These are phyloP conservation scores for Carettochelys insculpta DNA, from an alignment of 2,113 vertebrate genomes.

Conservation along the genomic window DNA sequence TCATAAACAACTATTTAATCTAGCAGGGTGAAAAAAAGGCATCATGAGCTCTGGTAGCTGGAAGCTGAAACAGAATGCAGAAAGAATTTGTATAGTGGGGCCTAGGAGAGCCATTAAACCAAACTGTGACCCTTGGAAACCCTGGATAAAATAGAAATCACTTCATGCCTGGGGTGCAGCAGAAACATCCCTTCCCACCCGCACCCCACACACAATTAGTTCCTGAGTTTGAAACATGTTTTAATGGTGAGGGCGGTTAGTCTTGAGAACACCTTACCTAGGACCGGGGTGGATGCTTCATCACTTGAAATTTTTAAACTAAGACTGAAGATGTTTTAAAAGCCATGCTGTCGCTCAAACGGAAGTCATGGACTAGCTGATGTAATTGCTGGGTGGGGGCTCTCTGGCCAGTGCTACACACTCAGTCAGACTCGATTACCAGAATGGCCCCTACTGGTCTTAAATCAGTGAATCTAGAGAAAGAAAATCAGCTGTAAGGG, in stretches of 20 bases:
- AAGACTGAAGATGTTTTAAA: slow-evolving; percentile 49
- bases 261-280: slow-evolving; percentile 62
- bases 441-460: neutral
- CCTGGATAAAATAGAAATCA: too few species aligned
- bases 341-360: slow-evolving; percentile 28
- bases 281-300: slow-evolving; percentile 49
- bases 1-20: slow-evolving; percentile 59
- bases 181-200: too few species aligned
- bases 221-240: slow-evolving; percentile 31
- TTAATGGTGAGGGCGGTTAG: slow-evolving; percentile 55
- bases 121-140: too few species aligned
- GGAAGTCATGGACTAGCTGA: slow-evolving; percentile 43
- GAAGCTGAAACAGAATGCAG: slow-evolving; percentile 6
- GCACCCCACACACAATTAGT: too few species aligned
- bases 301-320: slow-evolving; percentile 64
- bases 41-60: slow-evolving; percentile 49
- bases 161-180: too few species aligned
- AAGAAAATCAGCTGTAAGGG: neutral
- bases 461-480: neutral
- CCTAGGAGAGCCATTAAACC: too few species aligned
- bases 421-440: neutral
- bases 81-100: too few species aligned
- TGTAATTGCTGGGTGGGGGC: neutral
- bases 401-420: neutral
- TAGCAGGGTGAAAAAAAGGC: slow-evolving; percentile 56